phyloP scores from a whole-genome alignment of 1,140 invertebrate genomes.

The Brachionus plicatilis region DNA sequence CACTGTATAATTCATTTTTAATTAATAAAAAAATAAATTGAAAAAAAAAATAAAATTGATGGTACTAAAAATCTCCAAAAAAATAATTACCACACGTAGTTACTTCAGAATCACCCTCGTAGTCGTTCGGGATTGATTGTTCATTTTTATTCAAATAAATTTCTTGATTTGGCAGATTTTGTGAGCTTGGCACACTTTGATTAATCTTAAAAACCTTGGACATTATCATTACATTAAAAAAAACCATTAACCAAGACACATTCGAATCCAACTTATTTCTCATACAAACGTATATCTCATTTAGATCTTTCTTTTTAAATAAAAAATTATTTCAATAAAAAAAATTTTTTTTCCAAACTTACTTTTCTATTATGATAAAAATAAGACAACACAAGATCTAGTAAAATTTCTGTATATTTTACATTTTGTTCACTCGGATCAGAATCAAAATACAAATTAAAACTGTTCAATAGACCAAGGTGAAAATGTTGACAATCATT shows the following conservation, averaged over 20 bases:
- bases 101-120: neutral
- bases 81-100: neutral
- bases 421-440: neutral
- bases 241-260: neutral
- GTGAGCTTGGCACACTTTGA: neutral
- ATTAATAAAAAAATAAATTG: neutral
- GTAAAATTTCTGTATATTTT: neutral
- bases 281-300: neutral
- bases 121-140: neutral
- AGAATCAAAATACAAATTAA: neutral
- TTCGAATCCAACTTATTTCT: neutral
- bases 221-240: constrained; percentile 33
- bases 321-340: neutral
- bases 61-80: neutral
- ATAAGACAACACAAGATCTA: constrained; percentile 6
- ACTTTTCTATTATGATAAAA: constrained; percentile 11
- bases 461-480: neutral
- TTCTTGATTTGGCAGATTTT: neutral
- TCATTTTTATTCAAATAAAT: neutral
- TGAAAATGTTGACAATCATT: constrained; percentile 31
- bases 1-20: neutral
- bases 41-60: neutral
- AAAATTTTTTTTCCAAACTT: neutral
- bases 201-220: neutral
- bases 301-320: neutral